A percentile compares a stretch with the other conserved stretches of the same genome.
These are phyloP conservation scores for Drosophila parvula DNA, from an alignment of 1,140 invertebrate species.

Conservation along the genomic window DNA sequence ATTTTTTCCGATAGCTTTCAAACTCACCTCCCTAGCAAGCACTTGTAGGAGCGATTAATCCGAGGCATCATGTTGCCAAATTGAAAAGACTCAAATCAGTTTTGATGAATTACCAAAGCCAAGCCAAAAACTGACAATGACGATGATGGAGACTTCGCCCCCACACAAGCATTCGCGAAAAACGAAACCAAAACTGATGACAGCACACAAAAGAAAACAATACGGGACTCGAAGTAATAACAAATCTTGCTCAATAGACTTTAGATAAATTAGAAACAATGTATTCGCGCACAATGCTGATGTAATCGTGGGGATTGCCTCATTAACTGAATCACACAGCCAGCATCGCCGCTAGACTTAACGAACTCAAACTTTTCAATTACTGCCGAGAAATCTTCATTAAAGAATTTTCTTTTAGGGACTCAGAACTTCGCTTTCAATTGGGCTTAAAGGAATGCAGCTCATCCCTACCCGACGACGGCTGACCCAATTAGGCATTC, in stretches of 20 bases:
- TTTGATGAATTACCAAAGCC: conserved; percentile 51
- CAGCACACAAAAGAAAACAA: conserved; percentile 39
- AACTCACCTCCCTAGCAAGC: neutral
- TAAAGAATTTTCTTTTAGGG: conserved; percentile 1
- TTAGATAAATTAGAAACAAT: conserved; percentile 51
- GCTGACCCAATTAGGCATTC: conserved; percentile 50
- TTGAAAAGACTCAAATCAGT: conserved; percentile 31
- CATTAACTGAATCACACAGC: conserved; percentile 28
- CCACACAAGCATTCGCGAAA: conserved; percentile 22
- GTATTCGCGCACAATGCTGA: conserved; percentile 19
- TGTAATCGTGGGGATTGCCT: conserved; percentile 32
- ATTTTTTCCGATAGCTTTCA: neutral
- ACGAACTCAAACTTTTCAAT: conserved; percentile 27
- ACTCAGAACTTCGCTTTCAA: neutral
- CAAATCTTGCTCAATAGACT: conserved; percentile 46
- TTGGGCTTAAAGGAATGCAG: neutral
- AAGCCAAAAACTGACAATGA: conserved; percentile 22
- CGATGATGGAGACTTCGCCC: conserved; percentile 24
- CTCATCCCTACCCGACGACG: neutral
- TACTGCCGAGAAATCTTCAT: conserved; percentile 1
- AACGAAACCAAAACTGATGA: conserved; percentile 46
- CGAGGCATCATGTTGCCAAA: conserved; percentile 38
- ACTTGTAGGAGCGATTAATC: conserved; percentile 22
- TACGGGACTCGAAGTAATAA: conserved; percentile 33
- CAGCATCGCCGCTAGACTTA: neutral